These are phyloP conservation scores for Notolabrus celidotus DNA, from an alignment of 2,797 vertebrate genomes.

Conservation along the genomic window DNA sequence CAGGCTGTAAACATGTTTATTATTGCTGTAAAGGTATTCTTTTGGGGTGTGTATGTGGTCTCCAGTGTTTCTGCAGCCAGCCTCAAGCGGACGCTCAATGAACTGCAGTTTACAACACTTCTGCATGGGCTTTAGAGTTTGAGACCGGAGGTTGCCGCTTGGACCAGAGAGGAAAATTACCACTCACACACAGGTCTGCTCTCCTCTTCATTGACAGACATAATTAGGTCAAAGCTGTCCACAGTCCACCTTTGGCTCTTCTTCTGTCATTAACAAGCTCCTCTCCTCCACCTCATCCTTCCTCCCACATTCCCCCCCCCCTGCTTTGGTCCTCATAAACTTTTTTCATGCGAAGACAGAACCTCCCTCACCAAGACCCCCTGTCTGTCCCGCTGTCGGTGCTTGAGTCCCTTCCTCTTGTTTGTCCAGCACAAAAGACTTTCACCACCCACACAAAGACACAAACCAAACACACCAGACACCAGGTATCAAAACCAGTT, in stretches of 20 bases:
- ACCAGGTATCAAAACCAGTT: conserved; percentile 80
- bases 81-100: no score
- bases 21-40: no score
- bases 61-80: no score
- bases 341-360: conserved; percentile 35
- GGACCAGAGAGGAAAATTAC: no score
- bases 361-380: conserved; percentile 35
- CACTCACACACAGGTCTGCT: no score
- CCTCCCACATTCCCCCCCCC: conserved; percentile 18
- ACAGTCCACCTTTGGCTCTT: conserved; percentile 17
- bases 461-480: conserved; percentile 14
- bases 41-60: no score
- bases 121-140: no score
- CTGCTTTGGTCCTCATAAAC: conserved; percentile 37
- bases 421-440: conserved; percentile 46
- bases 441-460: conserved; percentile 25
- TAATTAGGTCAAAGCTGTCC: conserved; percentile 12
- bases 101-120: no score
- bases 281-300: conserved; percentile 35
- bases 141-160: no score
- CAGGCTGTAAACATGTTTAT: no score
- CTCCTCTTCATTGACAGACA: conserved; percentile 7
- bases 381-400: conserved; percentile 36
- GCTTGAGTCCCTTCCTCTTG: conserved; percentile 38
- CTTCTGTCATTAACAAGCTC: conserved; percentile 1